Conservation (phyloP, 2,888 invertebrate genomes). For the Laothoe populi region DNA sequence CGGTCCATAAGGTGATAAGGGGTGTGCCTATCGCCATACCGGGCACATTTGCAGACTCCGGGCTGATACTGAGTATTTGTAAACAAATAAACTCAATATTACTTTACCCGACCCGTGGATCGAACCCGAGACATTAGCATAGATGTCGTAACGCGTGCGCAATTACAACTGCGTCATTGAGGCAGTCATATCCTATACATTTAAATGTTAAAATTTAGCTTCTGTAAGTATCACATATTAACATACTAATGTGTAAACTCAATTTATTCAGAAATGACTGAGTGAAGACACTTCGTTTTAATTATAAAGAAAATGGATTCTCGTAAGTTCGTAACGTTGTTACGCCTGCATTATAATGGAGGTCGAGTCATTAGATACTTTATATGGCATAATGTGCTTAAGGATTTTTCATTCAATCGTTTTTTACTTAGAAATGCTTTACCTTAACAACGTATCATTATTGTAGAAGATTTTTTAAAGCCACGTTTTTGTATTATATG, state of each 20-base stretch:
- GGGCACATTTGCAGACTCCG: too few relatives aligned
- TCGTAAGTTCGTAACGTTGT: constrained; percentile 12
- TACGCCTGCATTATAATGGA: background rate
- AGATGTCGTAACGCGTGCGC: too few relatives aligned
- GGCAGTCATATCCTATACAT: too few relatives aligned
- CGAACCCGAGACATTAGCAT: too few relatives aligned
- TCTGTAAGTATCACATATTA: background rate
- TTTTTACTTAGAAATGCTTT: background rate
- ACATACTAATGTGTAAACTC: constrained; percentile 13
- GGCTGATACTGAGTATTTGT: too few relatives aligned
- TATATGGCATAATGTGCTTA: background rate
- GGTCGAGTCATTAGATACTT: background rate
- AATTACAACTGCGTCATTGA: too few relatives aligned
- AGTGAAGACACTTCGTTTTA: constrained; percentile 8
- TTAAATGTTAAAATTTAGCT: too few relatives aligned
- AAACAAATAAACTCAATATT: too few relatives aligned
- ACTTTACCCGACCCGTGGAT: too few relatives aligned
- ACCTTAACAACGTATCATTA: background rate
- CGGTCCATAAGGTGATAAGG: too few relatives aligned
- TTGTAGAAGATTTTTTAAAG: background rate
- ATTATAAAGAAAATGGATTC: constrained; percentile 18
- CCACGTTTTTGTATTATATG: background rate
- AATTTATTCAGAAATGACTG: constrained; percentile 2
- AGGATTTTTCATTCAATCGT: constrained; percentile 5
- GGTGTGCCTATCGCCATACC: too few relatives aligned